A percentile compares a stretch with the other conserved stretches of the same genome.
Evolutionary conservation across 2,113 vertebrate genomes (phyloP).

Genomic region (Syrrhaptes paradoxus): DNA sequence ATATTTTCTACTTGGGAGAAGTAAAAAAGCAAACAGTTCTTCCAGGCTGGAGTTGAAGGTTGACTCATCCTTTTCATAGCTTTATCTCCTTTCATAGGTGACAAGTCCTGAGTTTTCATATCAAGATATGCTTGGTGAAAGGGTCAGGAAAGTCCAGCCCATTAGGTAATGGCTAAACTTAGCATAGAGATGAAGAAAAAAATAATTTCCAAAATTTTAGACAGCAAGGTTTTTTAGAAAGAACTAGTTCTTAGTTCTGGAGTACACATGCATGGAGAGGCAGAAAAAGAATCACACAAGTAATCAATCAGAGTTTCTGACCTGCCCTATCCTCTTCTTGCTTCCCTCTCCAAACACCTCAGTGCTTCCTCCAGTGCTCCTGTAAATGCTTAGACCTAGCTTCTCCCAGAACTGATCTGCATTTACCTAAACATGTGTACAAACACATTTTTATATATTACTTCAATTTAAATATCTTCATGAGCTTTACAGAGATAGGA

Average conservation of each 20-base stretch:
- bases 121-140: not conserved
- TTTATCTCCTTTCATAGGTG: not conserved
- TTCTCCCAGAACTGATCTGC: not conserved
- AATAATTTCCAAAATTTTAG: not conserved
- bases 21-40: not conserved
- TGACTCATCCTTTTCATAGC: not conserved
- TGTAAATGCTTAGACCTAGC: not conserved
- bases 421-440: not conserved
- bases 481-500: not conserved
- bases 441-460: not conserved
- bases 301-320: not conserved
- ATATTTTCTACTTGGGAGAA: not conserved
- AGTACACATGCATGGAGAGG: not conserved
- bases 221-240: rapidly evolving
- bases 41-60: not conserved
- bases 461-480: not conserved
- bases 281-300: not conserved
- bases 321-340: not conserved
- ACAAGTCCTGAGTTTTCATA: not conserved
- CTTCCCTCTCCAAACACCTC: not conserved
- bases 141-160: not conserved
- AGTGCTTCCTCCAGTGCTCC: not conserved
- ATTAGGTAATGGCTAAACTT: not conserved
- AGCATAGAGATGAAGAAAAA: not conserved
- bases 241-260: not conserved